Evolutionary conservation across 2,797 vertebrate species (phyloP), one percentile per base, ranked within the genome.

Genomic region (Odontamblyopus rebecca): DNA sequence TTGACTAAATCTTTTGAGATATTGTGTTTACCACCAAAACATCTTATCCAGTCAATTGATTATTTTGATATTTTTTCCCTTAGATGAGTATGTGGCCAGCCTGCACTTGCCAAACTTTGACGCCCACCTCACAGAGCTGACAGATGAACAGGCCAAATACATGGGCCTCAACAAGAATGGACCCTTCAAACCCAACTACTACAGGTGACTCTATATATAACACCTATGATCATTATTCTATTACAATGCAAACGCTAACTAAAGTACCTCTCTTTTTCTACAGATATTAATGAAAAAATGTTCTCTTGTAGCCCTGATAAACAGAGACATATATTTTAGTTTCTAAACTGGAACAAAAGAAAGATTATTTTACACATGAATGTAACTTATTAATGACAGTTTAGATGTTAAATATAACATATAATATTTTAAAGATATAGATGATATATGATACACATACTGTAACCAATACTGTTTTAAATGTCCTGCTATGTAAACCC

Each of bases 101-200:
- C 88, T 98, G 93, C 96, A 98, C 79, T 93, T 98, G 78, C 96
- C 97, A 1, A 96, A 97, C 29, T 97, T 98, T 60, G 98, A 99
- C 26, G 98, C 97, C 67, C 98, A 99, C 87, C 94, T 99, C 86
- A 99, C 98, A 1, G 98, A 99, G 79, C 94, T 99, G 13, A 94
- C 95, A 15, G 98, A 99, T 0, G 98, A 99, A 61, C 98, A 99
- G 89, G 98, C 98, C 23, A 99, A 99, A 84, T 99, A 99, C 89
- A 94, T 99, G 91, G 98, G 98, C 76, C 94, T 99, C 76, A 99
- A 99, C 89, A 99, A 99, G 89, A 99, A 99, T 0, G 98, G 98
- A 8, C 98, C 98, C 63, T 99, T 99, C 89, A 99, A 99, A 91
- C 98, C 98, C 57, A 99, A 99, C 88, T 99, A 99, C 88, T 99